Evolutionary conservation across 2,113 vertebrate species (phyloP), one percentile per base, ranked within the genome.

Genomic region (Lathamus discolor): DNA sequence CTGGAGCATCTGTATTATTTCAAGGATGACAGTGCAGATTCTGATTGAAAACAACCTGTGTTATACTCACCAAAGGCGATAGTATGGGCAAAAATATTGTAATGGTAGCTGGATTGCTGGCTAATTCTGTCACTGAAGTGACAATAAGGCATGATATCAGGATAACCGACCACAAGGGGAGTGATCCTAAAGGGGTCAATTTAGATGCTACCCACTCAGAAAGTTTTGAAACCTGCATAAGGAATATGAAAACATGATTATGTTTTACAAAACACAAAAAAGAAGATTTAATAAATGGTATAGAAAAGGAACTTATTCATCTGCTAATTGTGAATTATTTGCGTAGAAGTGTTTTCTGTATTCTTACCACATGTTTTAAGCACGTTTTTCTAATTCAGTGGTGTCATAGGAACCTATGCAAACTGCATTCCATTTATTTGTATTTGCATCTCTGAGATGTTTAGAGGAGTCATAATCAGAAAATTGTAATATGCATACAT

Each of bases 91-190:
- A 97, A 96, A 99, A 98, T 77, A 99, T 98, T 0, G 99, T 99
- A 78, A 99, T 99, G 43, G 99, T 99, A 81, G 99, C 98, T 49
- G 99, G 98, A 70, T 99, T 99, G 97, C 99, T 99, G 93, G 99
- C 98, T 90, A 99, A 98, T 93, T 99, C 99, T 41, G 99, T 99
- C 88, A 99, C 97, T 37, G 97, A 98, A 59, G 99, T 99, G 85
- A 99, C 98, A 28, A 99, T 98, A 96, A 99, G 85, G 94, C 98
- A 99, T 35, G 98, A 98, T 55, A 99, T 96, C 20, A 99, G 91
- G 68, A 99, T 97, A 33, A 98, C 70, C 29, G 98, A 83, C 97
- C 98, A 97, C 51, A 97, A 70, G 9, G 99, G 99, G 46, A 99
- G 96, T 18, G 98, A 98, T 54, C 98, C 98, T 80, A 99, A 90